phyloP scores from a whole-genome alignment of 2,888 invertebrate species.

The Suillia variegata region DNA sequence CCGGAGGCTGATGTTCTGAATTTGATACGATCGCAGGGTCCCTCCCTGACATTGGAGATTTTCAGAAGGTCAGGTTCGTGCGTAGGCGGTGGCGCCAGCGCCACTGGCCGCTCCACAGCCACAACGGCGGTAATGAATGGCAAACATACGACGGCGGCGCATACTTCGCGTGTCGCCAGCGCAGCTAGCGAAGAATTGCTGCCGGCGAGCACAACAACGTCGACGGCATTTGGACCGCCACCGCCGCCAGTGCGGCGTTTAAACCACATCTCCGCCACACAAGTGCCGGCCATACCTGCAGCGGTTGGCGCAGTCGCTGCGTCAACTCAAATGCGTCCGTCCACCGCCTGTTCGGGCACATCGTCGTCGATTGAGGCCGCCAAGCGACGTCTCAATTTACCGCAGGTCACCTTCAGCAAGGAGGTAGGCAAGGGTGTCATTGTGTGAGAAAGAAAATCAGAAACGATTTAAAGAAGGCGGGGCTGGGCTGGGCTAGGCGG shows the following conservation, averaged over 20 bases:
- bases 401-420: slow-evolving; percentile 85
- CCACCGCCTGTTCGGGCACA: slow-evolving; percentile 70
- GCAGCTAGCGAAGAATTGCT: slow-evolving; percentile 34
- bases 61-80: slow-evolving; percentile 63
- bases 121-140: slow-evolving; percentile 43
- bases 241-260: not conserved
- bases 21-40: slow-evolving; percentile 73
- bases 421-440: slow-evolving; percentile 91
- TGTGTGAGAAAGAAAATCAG: slow-evolving; percentile 65
- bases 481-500: not conserved
- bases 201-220: slow-evolving; percentile 36
- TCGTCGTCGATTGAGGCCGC: slow-evolving; percentile 68
- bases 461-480: not conserved
- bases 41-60: slow-evolving; percentile 73
- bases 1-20: slow-evolving; percentile 74
- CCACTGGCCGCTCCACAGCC: slow-evolving; percentile 22
- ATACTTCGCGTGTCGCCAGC: slow-evolving; percentile 32
- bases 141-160: slow-evolving; percentile 28
- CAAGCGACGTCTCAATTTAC: slow-evolving; percentile 71
- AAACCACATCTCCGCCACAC: not conserved
- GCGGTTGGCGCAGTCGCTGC: slow-evolving; percentile 40
- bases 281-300: not conserved
- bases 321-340: slow-evolving; percentile 66
- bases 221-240: slow-evolving; percentile 7
- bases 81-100: slow-evolving; percentile 20